Evolutionary conservation across 2,888 invertebrate species (phyloP).

Genomic region (Amphimallon solstitiale): DNA sequence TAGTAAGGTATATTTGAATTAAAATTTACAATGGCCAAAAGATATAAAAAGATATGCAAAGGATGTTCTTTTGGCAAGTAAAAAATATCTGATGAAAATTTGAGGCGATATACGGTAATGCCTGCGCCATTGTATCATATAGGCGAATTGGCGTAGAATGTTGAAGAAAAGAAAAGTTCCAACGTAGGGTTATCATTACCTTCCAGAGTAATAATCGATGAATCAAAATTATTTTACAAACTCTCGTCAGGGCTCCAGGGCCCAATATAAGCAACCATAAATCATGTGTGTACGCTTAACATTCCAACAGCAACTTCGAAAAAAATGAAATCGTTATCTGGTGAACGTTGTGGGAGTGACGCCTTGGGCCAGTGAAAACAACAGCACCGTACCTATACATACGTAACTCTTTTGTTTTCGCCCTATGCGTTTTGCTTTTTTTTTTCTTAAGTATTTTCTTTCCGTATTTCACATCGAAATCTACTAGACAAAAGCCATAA

Average conservation of each 20-base stretch:
- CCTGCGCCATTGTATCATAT: too few relatives aligned
- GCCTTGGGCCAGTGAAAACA: conserved; percentile 26
- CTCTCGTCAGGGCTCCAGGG: conserved; percentile 39
- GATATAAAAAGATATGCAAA: too few relatives aligned
- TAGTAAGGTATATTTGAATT: too few relatives aligned
- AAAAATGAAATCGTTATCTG: conserved; percentile 38
- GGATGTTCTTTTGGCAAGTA: too few relatives aligned
- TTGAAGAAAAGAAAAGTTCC: background rate
- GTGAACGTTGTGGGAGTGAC: conserved; percentile 35
- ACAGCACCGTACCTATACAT: conserved; percentile 26
- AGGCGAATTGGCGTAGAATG: too few relatives aligned
- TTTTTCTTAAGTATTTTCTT: conserved; percentile 2
- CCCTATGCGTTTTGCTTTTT: background rate
- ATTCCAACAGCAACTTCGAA: conserved; percentile 40
- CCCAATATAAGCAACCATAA: conserved; percentile 43
- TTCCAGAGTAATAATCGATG: conserved; percentile 41
- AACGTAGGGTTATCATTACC: conserved; percentile 34
- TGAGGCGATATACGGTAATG: too few relatives aligned
- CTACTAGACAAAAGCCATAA: conserved; percentile 22
- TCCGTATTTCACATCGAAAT: background rate
- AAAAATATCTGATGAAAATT: too few relatives aligned
- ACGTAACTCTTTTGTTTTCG: conserved; percentile 14
- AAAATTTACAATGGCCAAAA: too few relatives aligned
- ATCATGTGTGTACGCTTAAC: conserved; percentile 44
- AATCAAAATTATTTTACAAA: conserved; percentile 45